Evolutionary conservation across 2,797 vertebrate species (phyloP).

Genomic region (Rhodeus uyekii): DNA sequence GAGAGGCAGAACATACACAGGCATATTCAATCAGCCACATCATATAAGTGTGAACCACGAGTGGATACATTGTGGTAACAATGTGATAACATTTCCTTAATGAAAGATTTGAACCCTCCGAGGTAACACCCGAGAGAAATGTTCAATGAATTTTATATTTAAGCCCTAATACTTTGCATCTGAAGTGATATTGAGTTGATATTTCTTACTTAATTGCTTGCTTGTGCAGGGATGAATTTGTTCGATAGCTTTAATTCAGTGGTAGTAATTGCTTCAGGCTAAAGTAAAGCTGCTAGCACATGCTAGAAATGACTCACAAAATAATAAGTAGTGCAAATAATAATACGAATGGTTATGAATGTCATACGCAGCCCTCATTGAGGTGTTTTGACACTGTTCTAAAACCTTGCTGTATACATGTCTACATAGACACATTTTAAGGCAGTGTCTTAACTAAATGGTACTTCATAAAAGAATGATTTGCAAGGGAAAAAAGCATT

Average conservation of each 20-base stretch:
- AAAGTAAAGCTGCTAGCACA: constrained; percentile 26
- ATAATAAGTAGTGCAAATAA: not conserved
- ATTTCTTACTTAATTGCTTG: constrained; percentile 45
- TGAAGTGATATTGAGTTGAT: constrained; percentile 43
- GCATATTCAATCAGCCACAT: constrained; percentile 49
- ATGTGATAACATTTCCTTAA: constrained; percentile 41
- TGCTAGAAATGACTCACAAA: constrained; percentile 9
- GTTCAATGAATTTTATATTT: constrained; percentile 31
- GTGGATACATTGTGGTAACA: constrained; percentile 42
- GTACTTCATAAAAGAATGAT: not conserved
- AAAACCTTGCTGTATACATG: not conserved
- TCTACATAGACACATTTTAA: not conserved
- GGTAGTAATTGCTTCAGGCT: constrained; percentile 11
- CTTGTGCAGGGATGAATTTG: constrained; percentile 23
- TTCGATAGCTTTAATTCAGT: constrained; percentile 24
- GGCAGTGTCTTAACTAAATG: not conserved
- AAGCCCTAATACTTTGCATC: constrained; percentile 35
- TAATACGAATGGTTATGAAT: constrained; percentile 33
- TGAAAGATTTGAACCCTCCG: constrained; percentile 37
- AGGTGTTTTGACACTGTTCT: constrained; percentile 14
- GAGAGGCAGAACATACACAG: constrained; percentile 39
- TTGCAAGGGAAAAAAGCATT: not conserved
- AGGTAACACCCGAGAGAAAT: constrained; percentile 34
- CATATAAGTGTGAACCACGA: constrained; percentile 29
- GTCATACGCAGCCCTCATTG: not conserved